Percentiles rank a stretch among this genome's conserved stretches.
Evolutionary conservation across 2,113 vertebrate genomes (phyloP).

Genomic region (Chiloscyllium plagiosum): DNA sequence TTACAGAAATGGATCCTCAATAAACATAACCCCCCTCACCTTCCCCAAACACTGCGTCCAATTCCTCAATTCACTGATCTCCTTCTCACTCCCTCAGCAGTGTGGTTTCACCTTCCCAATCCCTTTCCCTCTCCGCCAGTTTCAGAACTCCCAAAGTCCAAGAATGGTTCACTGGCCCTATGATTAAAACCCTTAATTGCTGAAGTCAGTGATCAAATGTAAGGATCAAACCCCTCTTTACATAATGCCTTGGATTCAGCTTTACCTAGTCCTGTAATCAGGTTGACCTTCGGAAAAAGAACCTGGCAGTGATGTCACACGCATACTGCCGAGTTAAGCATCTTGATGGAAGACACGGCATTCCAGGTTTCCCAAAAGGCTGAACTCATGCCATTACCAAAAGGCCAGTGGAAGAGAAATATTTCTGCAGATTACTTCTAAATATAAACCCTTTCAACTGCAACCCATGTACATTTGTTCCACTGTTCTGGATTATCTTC

Average conservation of each 20-base stretch:
- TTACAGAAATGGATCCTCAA: not conserved
- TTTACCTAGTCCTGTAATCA: not conserved
- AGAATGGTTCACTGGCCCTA: too few relatives aligned
- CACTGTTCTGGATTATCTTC: not conserved
- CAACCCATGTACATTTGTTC: not conserved
- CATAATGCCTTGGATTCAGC: not conserved
- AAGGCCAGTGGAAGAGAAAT: not conserved
- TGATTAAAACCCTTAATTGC: too few relatives aligned
- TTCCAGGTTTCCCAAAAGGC: not conserved
- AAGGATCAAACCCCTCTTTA: not conserved
- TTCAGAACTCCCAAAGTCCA: too few relatives aligned
- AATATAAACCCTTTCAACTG: not conserved
- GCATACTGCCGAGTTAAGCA: not conserved
- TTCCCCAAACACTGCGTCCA: not conserved
- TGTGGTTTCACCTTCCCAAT: too few relatives aligned
- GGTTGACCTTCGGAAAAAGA: not conserved
- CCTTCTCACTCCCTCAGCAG: not conserved
- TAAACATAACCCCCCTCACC: not conserved
- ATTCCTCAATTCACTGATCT: not conserved
- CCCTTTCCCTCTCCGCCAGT: too few relatives aligned
- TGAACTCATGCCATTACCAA: not conserved
- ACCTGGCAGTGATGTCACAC: not conserved
- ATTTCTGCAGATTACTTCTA: not conserved
- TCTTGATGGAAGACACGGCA: not conserved
- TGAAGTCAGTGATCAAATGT: not conserved